Evolutionary conservation across 1,140 invertebrate genomes (phyloP), one percentile per base, ranked within the genome.

Genomic region (Aplysia californica): DNA sequence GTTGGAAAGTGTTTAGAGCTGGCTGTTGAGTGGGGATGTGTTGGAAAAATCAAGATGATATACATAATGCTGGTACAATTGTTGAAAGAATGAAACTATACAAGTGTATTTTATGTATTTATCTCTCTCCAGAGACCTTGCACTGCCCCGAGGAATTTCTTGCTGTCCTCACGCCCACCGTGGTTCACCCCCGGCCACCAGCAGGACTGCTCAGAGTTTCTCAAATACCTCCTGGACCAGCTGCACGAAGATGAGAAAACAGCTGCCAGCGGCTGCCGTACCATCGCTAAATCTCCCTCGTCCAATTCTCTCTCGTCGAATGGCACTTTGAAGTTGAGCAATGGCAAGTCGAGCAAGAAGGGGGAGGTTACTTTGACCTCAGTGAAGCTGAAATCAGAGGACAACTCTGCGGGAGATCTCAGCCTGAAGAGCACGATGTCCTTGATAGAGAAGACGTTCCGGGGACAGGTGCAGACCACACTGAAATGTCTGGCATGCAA

Each of bases 131-230:
- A 89, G 87, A 80, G 89, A 67, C 84, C 87, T 50, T 80, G 87
- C 3, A 86, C 95, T 71, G 92, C 93, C n/a, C 94, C 95, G 0
- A 91, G 89, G 35, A 93, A 93, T 59, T 93, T 96, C 83, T 90
- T 94, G 55, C 89, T 91, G 65, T 91, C 92, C 0, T 92, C 94
- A 0, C 90, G 93, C 79, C 95, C 95, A 15, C 91, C 93, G 0
- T 94, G 94, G 84, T 96, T 97, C 87, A 91, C 92, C 33, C 90
- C 91, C 31, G 93, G 94, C 31, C 92, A 94, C 79, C 95, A 96
- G 83, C 95, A 97, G 84, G 95, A 96, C 84, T 96, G 95, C 87
- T 95, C 95, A 1, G 95, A 97, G 90, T 96, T 95, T 90, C 91
- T 97, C 58, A 93, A 94, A 91, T 91, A 93, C 86, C 86, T 95